Evolutionary conservation across 2,797 vertebrate genomes (phyloP), one percentile per base, ranked within the genome.

Genomic region (Otolemur crassicaudatus): DNA sequence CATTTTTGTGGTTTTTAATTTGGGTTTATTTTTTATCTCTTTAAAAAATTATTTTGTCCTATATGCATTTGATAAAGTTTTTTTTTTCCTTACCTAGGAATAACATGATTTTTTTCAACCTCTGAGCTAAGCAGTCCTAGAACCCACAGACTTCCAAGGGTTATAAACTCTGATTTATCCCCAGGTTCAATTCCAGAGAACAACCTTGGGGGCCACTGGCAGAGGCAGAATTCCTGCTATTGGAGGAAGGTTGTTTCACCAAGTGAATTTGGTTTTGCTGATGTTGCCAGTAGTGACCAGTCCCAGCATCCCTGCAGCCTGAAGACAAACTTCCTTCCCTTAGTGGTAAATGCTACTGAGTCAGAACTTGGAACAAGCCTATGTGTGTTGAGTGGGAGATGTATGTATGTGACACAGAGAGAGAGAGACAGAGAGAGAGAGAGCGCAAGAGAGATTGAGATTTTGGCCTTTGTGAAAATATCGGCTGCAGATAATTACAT

Each of bases 401-500:
- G 63, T 7, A 14, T 65, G 29, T 12, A 5, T 29, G 61, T 14
- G 13, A 40, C 40, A 43, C 40, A 43, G 13, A 63, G 27, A 63
- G 61, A 22, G 58, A 11, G 22, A 61, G 60, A 3, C 9, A 3
- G 58, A 22, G 1, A 17, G 46, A 49, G 46, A 79, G 40, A 65
- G 0, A 14, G 61, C 40, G 43, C 5, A 1, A 11, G 16, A 76
- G 40, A 31, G 46, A 76, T 43, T 46, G 70, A 90, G 63, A 80
- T 63, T 34, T 81, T 76, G 77, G 34, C 25, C 31, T 87, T 89
- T 63, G 10, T 63, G 70, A 89, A 84, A 95, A 79, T 13, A 40
- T 49, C 61, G 61, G 34, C 43, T 95, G 69, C 61, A 69, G 83
- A 92, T 67, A 92, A 73, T 9, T 7, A 61, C 0, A 2, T 53